These are phyloP conservation scores for Hypomecis punctinalis DNA, from an alignment of 2,888 invertebrate genomes.

Conservation along the genomic window DNA sequence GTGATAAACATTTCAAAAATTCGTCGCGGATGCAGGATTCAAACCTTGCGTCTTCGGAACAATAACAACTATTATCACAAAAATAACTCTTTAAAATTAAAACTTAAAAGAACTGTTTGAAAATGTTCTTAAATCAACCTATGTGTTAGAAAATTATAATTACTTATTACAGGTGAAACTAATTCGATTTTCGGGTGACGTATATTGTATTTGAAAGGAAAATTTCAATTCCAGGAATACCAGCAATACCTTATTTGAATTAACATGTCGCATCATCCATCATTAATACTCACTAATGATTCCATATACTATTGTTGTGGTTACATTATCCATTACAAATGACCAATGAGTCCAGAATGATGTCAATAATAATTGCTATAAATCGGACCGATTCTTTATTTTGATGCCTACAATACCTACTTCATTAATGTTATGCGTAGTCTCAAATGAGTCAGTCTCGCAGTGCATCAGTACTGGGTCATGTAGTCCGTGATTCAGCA, in stretches of 20 bases:
- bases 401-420: neutral
- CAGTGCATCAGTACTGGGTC: constrained; percentile 4
- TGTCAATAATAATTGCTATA: constrained; percentile 8
- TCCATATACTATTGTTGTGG: constrained; percentile 6
- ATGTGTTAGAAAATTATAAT: neutral
- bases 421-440: constrained; percentile 11
- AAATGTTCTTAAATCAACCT: neutral
- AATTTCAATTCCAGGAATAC: neutral
- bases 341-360: constrained; percentile 4
- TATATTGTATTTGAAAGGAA: neutral
- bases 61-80: too few species aligned
- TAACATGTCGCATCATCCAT: neutral
- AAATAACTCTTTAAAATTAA: too few species aligned
- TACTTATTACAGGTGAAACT: neutral
- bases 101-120: too few species aligned
- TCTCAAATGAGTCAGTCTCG: constrained; percentile 7
- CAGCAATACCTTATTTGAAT: neutral
- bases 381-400: constrained; percentile 9
- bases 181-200: too few species aligned
- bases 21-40: too few species aligned
- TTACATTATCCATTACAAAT: neutral
- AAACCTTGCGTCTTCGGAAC: too few species aligned
- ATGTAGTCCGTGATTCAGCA: constrained; percentile 9
- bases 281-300: too few species aligned
- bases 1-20: too few species aligned